Conservation (phyloP, 2,113 vertebrate species). For the Chaenocephalus aceratus region DNA sequence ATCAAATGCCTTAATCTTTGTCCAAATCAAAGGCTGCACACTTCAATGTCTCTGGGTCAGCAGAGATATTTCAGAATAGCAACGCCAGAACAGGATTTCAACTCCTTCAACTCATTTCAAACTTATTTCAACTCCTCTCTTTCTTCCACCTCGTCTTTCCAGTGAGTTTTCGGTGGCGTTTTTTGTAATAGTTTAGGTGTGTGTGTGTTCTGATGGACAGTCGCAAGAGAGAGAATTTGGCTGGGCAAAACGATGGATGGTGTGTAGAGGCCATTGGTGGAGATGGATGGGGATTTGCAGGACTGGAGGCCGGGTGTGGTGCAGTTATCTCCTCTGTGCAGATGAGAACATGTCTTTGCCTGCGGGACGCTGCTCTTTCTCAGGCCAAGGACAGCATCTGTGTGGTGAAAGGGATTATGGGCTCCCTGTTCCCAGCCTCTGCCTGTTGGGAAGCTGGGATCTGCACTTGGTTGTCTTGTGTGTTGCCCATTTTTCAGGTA, state of each 20-base stretch:
- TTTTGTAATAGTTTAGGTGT: no score
- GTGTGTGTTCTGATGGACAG: conserved; percentile 38
- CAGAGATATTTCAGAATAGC: conserved; percentile 43
- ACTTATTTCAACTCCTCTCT: conserved; percentile 50
- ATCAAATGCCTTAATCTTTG: conserved; percentile 64
- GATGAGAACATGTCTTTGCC: conserved; percentile 65
- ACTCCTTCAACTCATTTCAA: background rate
- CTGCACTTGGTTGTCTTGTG: conserved; percentile 27
- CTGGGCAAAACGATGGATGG: conserved; percentile 27
- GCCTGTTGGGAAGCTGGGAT: conserved; percentile 17
- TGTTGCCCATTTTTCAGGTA: conserved; percentile 58
- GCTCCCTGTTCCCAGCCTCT: conserved; percentile 34
- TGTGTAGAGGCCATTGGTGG: conserved; percentile 8
- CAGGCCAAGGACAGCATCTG: conserved; percentile 56
- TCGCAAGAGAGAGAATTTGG: conserved; percentile 11
- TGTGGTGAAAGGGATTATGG: conserved; percentile 65
- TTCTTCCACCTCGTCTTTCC: conserved; percentile 39
- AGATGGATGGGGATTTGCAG: background rate
- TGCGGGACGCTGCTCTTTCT: conserved; percentile 70
- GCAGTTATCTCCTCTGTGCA: conserved; percentile 71
- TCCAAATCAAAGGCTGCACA: conserved; percentile 66
- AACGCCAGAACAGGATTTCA: background rate
- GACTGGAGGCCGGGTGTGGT: conserved; percentile 62
- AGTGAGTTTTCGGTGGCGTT: background rate
- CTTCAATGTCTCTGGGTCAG: conserved; percentile 64